These are phyloP conservation scores for Phengaris arion DNA, from an alignment of 2,888 invertebrate species.

Conservation along the genomic window DNA sequence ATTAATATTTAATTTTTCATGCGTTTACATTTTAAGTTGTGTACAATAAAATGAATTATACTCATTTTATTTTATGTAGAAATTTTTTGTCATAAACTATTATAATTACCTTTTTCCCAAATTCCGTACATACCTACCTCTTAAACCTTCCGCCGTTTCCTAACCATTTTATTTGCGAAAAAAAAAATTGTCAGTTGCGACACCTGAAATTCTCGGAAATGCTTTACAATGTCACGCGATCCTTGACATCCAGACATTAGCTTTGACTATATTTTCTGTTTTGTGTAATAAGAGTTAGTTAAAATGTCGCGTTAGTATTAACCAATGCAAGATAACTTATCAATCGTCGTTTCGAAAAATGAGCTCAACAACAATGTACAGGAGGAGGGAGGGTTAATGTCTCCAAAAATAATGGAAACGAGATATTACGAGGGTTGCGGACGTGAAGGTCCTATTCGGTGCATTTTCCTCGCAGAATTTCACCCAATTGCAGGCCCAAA, in stretches of 20 bases:
- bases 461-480: constrained; percentile 89
- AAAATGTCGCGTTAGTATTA: constrained; percentile 34
- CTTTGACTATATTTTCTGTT: background rate
- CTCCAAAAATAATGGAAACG: constrained; percentile 66
- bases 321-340: constrained; percentile 37
- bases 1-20: too few relatives aligned
- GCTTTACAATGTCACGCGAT: constrained; percentile 38
- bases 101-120: too few relatives aligned
- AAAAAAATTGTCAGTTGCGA: too few relatives aligned
- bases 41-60: too few relatives aligned
- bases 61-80: too few relatives aligned
- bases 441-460: constrained; percentile 87
- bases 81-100: too few relatives aligned
- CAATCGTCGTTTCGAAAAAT: constrained; percentile 31
- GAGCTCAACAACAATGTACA: constrained; percentile 48
- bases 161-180: too few relatives aligned
- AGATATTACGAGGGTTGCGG: constrained; percentile 82
- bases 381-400: constrained; percentile 48
- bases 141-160: too few relatives aligned
- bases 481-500: constrained; percentile 90
- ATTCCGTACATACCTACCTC: too few relatives aligned
- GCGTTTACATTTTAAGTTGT: too few relatives aligned
- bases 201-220: constrained; percentile 39
- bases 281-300: constrained; percentile 27
- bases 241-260: constrained; percentile 26